Base-by-base conservation (phyloP, 2,113 vertebrate species). In the Neodontobutis hainanensis region DNA sequence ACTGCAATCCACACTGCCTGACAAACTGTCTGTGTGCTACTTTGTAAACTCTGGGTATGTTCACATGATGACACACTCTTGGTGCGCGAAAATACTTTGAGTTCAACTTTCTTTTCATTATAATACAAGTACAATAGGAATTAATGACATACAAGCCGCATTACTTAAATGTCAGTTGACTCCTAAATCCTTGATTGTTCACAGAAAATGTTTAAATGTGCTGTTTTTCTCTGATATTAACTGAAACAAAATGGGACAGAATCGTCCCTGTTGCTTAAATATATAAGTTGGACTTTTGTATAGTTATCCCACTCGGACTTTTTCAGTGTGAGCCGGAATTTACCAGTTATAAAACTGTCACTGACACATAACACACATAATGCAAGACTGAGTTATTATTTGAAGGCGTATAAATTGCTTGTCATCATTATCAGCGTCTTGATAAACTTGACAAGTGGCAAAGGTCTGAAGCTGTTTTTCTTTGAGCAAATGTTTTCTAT, bases 31-130 rank as follows among this genome's bases (percentile, higher is more conserved):
- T 0, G 93, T 99, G 56, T 99, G 95, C 92, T 99, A 98, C 84
- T 98, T 99, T 67, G 96, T 97, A 57, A 99, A 99, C 78, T 99
- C 97, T 0, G 97, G 97, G 97, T 99, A 94, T 0, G 93, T 89
- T 32, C 16, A 16, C 9, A 15, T 19, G 8, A 47, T 9, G 3
- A 11, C 8, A 3, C 19, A 27, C n/a, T n/a, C n/a, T n/a, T n/a
- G n/a, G n/a, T n/a, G n/a, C n/a, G n/a, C n/a, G n/a, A n/a, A n/a
- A n/a, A n/a, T 19, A n/a, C 4, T 5, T 27, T 27, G 19, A 27
- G 19, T 27, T 27, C 19, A 27, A 27, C 3, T 3, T 27, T 27
- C 19, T 27, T 27, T 27, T 27, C 1, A 27, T 27, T 27, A 27
- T 27, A 27, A n/a, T 27, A 27, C 19, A 27, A 27, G 19, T 27